These are phyloP conservation scores for Volucella zonaria DNA, from an alignment of 2,888 invertebrate species.

Conservation along the genomic window DNA sequence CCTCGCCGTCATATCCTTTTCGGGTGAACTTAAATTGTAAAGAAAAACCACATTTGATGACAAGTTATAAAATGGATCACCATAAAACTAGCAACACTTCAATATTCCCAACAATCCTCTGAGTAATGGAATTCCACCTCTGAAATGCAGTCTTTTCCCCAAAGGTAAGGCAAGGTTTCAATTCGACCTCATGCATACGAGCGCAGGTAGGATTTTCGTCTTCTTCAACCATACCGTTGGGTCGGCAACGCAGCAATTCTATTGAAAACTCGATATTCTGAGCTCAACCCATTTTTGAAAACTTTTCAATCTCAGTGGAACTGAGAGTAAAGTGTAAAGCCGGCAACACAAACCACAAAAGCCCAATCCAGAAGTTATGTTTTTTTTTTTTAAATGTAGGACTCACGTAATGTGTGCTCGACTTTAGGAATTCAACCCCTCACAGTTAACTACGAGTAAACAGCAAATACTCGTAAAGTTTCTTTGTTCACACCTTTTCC, in stretches of 20 bases:
- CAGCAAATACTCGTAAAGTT: conserved; percentile 42
- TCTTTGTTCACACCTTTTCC: conserved; percentile 57
- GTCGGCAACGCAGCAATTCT: too few relatives aligned
- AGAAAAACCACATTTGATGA: too few relatives aligned
- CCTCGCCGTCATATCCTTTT: too few relatives aligned
- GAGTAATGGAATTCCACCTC: conserved; percentile 1
- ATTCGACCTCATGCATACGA: too few relatives aligned
- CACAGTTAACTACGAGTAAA: conserved; percentile 35
- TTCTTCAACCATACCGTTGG: too few relatives aligned
- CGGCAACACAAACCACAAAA: conserved; percentile 61
- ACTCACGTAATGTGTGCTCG: conserved; percentile 26
- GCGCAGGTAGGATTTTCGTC: too few relatives aligned
- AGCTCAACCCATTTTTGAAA: background rate
- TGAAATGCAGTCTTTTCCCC: background rate
- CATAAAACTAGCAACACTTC: too few relatives aligned
- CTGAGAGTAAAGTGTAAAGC: conserved; percentile 49
- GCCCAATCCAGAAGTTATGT: conserved; percentile 46
- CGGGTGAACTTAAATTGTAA: too few relatives aligned
- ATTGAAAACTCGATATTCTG: too few relatives aligned
- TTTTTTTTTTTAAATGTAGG: conserved; percentile 9
- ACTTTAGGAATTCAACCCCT: background rate
- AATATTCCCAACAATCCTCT: too few relatives aligned
- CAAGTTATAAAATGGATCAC: too few relatives aligned
- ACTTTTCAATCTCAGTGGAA: conserved; percentile 37
- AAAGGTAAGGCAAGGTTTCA: too few relatives aligned